phyloP scores from a whole-genome alignment of 1,140 invertebrate genomes.

The Paraescarpia echinospica region DNA sequence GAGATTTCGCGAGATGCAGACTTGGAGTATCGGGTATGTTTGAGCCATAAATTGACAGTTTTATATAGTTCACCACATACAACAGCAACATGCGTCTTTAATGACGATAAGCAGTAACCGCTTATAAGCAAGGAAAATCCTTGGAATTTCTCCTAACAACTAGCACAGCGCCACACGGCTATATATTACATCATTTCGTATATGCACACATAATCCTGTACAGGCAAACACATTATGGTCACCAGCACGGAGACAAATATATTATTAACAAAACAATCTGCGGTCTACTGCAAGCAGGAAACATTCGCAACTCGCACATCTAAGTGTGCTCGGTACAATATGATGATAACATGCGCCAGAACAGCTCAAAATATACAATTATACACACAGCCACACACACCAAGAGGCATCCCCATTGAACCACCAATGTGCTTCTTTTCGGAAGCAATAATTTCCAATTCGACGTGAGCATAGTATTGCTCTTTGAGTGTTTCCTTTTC shows the following conservation, averaged over 20 bases:
- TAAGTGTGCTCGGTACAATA: not conserved
- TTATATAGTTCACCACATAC: not conserved
- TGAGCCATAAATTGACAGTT: slow-evolving; percentile 5
- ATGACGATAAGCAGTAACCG: not conserved
- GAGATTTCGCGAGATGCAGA: not conserved
- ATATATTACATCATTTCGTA: not conserved
- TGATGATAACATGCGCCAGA: not conserved
- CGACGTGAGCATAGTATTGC: not conserved
- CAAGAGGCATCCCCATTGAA: not conserved
- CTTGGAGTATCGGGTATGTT: not conserved
- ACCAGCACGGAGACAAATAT: not conserved
- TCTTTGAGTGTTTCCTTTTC: not conserved
- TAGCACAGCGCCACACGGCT: not conserved
- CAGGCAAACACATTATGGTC: not conserved
- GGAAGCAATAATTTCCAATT: not conserved
- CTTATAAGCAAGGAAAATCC: not conserved
- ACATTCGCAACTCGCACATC: not conserved
- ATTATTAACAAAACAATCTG: not conserved
- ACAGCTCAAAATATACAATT: not conserved
- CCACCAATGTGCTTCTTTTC: not conserved
- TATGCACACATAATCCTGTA: not conserved
- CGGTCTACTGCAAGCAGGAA: not conserved
- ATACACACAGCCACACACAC: not conserved
- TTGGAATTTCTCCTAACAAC: not conserved
- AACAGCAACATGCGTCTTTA: not conserved